These are phyloP conservation scores for Drosophila kohkoa DNA, from an alignment of 1,140 invertebrate genomes.

Conservation along the genomic window DNA sequence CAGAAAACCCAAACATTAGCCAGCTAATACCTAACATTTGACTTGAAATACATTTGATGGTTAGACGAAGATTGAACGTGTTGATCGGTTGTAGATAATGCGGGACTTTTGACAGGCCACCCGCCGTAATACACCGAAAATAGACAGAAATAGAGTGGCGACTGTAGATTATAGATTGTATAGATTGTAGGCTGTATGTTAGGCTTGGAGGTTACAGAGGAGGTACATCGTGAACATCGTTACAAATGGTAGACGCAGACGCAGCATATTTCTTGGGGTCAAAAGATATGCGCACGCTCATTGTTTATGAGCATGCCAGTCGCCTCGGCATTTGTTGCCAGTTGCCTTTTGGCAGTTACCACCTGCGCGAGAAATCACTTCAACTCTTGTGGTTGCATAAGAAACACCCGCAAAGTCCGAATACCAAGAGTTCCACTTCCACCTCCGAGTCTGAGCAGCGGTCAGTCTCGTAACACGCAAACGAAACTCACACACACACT, in stretches of 20 bases:
- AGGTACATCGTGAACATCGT: constrained; percentile 7
- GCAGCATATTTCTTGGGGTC: constrained; percentile 21
- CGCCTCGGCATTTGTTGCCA: constrained; percentile 15
- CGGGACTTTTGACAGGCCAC: constrained; percentile 30
- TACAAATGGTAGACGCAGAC: constrained; percentile 38
- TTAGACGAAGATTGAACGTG: constrained; percentile 24
- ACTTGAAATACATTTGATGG: constrained; percentile 21
- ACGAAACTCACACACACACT: constrained; percentile 25
- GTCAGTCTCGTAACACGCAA: constrained; percentile 54
- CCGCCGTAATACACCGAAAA: constrained; percentile 4
- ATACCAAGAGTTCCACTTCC: constrained; percentile 18
- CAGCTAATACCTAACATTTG: constrained; percentile 46
- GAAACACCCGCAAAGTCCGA: not conserved
- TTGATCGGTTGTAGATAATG: constrained; percentile 7
- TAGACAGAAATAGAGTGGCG: not conserved
- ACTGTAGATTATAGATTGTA: not conserved
- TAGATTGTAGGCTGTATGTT: not conserved
- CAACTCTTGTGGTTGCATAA: constrained; percentile 51
- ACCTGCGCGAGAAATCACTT: constrained; percentile 13
- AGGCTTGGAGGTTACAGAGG: too few relatives aligned
- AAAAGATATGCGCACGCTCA: constrained; percentile 26
- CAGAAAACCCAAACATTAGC: constrained; percentile 49
- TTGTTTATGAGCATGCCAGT: constrained; percentile 24
- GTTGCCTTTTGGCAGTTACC: constrained; percentile 14
- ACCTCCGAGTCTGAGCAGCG: constrained; percentile 3